A percentile compares a stretch with the other conserved stretches of the same genome.
Conservation (phyloP, 2,888 invertebrate genomes). For the Cheilosia scutellata region DNA sequence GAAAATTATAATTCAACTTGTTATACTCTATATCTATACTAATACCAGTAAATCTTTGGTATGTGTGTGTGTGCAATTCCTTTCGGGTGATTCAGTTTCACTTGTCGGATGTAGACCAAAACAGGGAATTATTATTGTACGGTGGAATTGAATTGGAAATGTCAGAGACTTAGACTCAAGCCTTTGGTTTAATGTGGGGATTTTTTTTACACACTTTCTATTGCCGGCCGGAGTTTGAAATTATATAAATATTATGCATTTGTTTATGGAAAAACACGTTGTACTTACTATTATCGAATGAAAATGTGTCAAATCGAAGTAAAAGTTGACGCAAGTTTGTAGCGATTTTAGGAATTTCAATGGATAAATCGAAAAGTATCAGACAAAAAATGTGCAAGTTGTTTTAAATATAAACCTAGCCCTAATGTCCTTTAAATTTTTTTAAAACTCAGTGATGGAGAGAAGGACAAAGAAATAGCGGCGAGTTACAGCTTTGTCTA, state of each 20-base stretch:
- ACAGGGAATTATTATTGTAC: constrained; percentile 16
- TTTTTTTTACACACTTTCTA: constrained; percentile 28
- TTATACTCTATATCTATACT: neutral
- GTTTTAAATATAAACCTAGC: no score
- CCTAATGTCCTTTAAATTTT: no score
- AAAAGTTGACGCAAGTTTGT: constrained; percentile 6
- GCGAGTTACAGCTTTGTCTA: no score
- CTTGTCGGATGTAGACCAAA: constrained; percentile 53
- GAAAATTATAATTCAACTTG: constrained; percentile 41
- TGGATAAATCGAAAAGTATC: no score
- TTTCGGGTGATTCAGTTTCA: constrained; percentile 66
- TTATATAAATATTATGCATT: constrained; percentile 34
- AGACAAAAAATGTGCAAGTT: no score
- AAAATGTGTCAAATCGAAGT: constrained; percentile 20
- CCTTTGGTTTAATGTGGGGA: neutral
- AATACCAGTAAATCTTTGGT: neutral
- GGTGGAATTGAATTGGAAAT: constrained; percentile 7
- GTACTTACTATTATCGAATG: neutral
- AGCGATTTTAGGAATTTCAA: neutral
- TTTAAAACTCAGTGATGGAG: no score
- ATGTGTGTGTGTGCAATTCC: constrained; percentile 45
- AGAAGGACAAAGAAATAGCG: no score
- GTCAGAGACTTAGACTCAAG: neutral
- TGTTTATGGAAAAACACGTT: constrained; percentile 22
- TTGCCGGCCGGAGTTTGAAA: constrained; percentile 17